These are phyloP conservation scores for Drosophila aff. DNA, from an alignment of 1,140 invertebrate genomes.

Conservation along the genomic window DNA sequence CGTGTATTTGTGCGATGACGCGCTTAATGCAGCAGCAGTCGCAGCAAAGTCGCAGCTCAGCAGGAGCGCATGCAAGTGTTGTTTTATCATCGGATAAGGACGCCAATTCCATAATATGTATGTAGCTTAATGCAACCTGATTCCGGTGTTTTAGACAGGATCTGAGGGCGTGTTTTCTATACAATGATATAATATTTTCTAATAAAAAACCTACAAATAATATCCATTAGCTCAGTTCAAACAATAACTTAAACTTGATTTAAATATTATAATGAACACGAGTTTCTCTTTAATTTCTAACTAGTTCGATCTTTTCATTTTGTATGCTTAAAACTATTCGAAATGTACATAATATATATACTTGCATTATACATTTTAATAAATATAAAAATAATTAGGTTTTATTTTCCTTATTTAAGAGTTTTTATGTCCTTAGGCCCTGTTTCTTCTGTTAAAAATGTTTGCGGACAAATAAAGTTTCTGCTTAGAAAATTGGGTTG, in stretches of 20 bases:
- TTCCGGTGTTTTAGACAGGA: not conserved
- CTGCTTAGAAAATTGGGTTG: too few species aligned
- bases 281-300: not conserved
- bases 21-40: conserved; percentile 69
- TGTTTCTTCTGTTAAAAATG: too few species aligned
- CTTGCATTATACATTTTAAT: not conserved
- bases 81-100: conserved; percentile 30
- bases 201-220: not conserved
- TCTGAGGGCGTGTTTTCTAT: not conserved
- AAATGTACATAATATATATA: not conserved
- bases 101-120: conserved; percentile 6
- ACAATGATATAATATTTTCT: not conserved
- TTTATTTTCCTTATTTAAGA: not conserved
- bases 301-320: not conserved
- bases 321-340: not conserved
- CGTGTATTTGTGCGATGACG: conserved; percentile 61
- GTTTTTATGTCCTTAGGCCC: too few species aligned
- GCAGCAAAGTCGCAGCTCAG: conserved; percentile 25
- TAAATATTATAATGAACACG: not conserved
- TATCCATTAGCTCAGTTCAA: not conserved
- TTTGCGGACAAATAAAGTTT: too few species aligned
- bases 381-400: too few species aligned
- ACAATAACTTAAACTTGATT: not conserved
- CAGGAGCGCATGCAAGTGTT: conserved; percentile 27
- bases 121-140: not conserved